phyloP scores from a whole-genome alignment of 2,797 vertebrate species.

The Glyptemys insculpta region DNA sequence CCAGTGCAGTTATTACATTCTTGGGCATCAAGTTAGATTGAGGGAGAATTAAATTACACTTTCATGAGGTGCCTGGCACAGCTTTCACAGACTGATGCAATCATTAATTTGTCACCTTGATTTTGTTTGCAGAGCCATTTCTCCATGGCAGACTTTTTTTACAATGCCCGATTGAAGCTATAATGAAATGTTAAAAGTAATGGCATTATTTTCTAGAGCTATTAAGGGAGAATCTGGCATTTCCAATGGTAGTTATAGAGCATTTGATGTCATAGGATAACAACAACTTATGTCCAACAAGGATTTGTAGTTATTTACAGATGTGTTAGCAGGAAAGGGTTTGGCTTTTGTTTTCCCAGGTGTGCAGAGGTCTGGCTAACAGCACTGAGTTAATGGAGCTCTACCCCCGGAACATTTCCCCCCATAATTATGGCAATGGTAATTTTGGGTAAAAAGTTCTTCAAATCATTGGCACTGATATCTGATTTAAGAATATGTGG shows the following conservation, averaged over 20 bases:
- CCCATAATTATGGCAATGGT: neutral
- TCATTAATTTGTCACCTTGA: slow-evolving; percentile 23
- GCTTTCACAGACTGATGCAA: slow-evolving; percentile 67
- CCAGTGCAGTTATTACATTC: slow-evolving; percentile 56
- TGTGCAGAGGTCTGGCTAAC: neutral
- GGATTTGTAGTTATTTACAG: neutral
- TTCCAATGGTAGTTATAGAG: neutral
- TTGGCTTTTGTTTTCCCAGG: neutral
- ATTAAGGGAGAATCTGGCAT: neutral
- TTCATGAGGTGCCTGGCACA: slow-evolving; percentile 48
- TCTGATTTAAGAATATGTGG: slow-evolving; percentile 43
- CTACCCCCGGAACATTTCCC: neutral
- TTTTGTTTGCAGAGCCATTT: slow-evolving; percentile 49
- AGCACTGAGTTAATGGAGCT: neutral
- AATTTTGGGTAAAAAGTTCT: neutral
- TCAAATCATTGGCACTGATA: neutral
- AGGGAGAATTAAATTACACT: slow-evolving; percentile 57
- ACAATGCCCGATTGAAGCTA: fast-evolving
- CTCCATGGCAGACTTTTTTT: neutral
- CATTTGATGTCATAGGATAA: slow-evolving; percentile 8
- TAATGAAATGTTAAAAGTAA: neutral
- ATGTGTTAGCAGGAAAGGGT: neutral
- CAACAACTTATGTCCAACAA: neutral
- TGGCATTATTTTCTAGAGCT: neutral
- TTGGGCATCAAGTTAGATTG: slow-evolving; percentile 45